Evolutionary conservation across 2,888 invertebrate genomes (phyloP).

Genomic region (Drosophila macrospina): DNA sequence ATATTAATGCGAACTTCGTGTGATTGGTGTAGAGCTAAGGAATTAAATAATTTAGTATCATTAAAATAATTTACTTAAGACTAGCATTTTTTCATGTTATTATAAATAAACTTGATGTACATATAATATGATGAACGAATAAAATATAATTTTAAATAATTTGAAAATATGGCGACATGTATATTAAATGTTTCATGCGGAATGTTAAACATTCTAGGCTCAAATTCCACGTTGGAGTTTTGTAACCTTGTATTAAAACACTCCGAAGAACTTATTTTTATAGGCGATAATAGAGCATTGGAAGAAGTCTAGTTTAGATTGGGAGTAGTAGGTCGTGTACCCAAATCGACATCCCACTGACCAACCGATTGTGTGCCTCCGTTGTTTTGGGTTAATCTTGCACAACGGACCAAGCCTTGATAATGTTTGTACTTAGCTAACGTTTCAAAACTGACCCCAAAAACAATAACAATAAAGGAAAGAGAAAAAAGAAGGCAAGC

Average conservation of each 20-base stretch:
- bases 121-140: no score
- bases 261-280: background rate
- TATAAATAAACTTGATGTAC: no score
- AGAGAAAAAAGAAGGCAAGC: background rate
- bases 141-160: no score
- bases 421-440: slow-evolving; percentile 34
- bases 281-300: background rate
- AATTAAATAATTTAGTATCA: background rate
- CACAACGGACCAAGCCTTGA: slow-evolving; percentile 54
- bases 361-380: slow-evolving; percentile 15
- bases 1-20: background rate
- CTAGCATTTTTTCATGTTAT: no score
- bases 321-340: slow-evolving; percentile 61
- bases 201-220: no score
- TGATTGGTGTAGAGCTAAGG: background rate
- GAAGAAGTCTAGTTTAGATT: slow-evolving; percentile 13
- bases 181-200: no score
- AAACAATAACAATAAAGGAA: slow-evolving; percentile 4
- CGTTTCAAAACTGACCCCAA: slow-evolving; percentile 79
- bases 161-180: no score
- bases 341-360: slow-evolving; percentile 26
- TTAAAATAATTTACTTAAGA: no score
- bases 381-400: slow-evolving; percentile 32
- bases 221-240: background rate
- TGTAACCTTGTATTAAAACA: background rate